These are phyloP conservation scores for Julus scanicus DNA, from an alignment of 2,888 invertebrate species.

Conservation along the genomic window DNA sequence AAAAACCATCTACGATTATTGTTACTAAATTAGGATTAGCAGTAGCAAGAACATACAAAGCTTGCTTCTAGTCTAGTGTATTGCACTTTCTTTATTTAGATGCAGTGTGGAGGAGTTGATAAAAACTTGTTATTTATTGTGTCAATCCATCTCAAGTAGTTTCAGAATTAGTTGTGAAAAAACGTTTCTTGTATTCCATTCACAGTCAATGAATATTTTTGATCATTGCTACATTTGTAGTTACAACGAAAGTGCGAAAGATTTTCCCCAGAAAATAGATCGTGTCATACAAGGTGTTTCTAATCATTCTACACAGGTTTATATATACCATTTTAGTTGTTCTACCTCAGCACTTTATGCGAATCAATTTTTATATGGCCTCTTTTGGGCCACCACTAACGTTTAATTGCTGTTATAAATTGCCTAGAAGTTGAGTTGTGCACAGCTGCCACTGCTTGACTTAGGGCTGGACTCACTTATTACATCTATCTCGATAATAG, in stretches of 20 bases:
- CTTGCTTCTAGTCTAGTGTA: no score
- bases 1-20: not conserved
- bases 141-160: no score
- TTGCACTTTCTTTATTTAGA: no score
- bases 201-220: no score
- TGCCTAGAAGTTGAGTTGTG: not conserved
- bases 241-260: no score
- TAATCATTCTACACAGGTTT: not conserved
- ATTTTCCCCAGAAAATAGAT: no score
- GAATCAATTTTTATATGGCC: not conserved
- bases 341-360: not conserved
- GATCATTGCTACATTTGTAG: no score
- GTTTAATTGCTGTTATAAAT: conserved; percentile 40
- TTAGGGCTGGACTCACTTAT: not conserved
- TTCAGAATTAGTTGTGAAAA: no score
- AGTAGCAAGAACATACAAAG: not conserved
- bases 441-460: not conserved
- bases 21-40: not conserved
- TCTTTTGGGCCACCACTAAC: not conserved
- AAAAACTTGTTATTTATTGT: no score
- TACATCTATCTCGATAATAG: not conserved
- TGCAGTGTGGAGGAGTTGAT: no score
- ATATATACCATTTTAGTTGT: not conserved
- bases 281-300: not conserved
- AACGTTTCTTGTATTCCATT: no score